Evolutionary conservation across 2,113 vertebrate species (phyloP), one percentile per base, ranked within the genome.

Genomic region (Salvelinus alpinus): DNA sequence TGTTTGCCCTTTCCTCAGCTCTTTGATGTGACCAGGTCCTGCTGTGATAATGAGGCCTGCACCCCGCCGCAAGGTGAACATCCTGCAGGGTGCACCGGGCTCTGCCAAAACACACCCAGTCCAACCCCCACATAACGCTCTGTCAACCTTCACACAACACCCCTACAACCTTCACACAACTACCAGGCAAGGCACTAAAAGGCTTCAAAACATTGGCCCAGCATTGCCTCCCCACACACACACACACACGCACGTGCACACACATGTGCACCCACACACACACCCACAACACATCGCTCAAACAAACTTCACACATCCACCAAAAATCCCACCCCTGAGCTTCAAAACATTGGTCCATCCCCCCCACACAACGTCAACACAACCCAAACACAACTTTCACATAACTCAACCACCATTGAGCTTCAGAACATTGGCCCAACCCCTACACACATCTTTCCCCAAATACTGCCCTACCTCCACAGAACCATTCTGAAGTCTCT

Each of bases 21-120:
- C 92, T 94, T 94, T 94, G 93, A 94, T 94, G 92, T 92, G 92
- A 92, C 90, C 92, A 90, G 88, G 90, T 86, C 92, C 90, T 69
- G 91, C 92, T 91, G 94, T 86, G 92, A 88, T 91, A 91, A 92
- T 90, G 91, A 92, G 91, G 51, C 88, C 87, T 83, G 88, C 87
- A 85, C 90, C 92, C 88, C 80, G 89, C 87, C 82, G 80, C 88
- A 90, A 93, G 91, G 91, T 92, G 91, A 91, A 88, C 87, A 86
- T 89, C 92, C 90, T 83, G 88, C 89, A 80, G 86, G 86, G 86
- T 69, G 84, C 81, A 73, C 75, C 64, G 77, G 86, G 82, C 85
- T 81, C 87, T 77, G 91, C 91, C 92, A 93, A 84, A 86, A 75
- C 83, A 29, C 25, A 57, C 69, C 85, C 85, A 83, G 74, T 18